Evolutionary conservation across 2,113 vertebrate genomes (phyloP), one percentile per base, ranked within the genome.

Genomic region (Spea bombifrons): DNA sequence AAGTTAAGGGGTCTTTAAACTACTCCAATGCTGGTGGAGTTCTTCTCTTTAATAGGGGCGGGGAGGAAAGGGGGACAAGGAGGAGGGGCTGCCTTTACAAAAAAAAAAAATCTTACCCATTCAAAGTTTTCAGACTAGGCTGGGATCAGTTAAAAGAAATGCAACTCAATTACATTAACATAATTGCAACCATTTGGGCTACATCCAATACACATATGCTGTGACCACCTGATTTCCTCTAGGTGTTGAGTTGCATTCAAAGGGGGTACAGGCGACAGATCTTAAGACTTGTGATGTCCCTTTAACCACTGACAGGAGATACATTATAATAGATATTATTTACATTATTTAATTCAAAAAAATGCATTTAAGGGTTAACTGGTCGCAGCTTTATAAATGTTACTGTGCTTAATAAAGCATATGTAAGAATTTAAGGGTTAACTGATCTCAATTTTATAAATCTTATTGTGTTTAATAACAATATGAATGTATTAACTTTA

Each of bases 1-100:
- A 66, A 66, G 64, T 30, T 30, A 30, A 30, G 77, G 76, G 77
- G 77, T 79, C 77, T 79, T 79, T 79, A 73, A 79, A 79, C 48
- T 69, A 72, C 48, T 72, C 48, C 55, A 72, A 72, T 43, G 50
- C 49, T 57, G 65, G 15, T 73, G 69, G 77, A 53, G 69, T 50
- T 65, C 61, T 55, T 71, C 59, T 67, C 61, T 79, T 79, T 79
- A 79, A 73, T 73, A 67, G 70, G 70, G 77, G 67, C 74, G 67
- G 76, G 65, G 77, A 59, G 70, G 70, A 79, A 17, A 44, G 52
- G 17, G 68, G 69, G 53, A 48, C 65, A 9, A 76, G 76, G 77
- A 67, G 77, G 67, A 70, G 67, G 77, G 70, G 65, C 45, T 52
- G 55, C 45, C 16, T 64, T 43, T 61, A 48, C 10, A 67, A 9